Evolutionary conservation across 2,797 vertebrate species (phyloP), one percentile per base, ranked within the genome.

Genomic region (Paramormyrops hopkinsi): DNA sequence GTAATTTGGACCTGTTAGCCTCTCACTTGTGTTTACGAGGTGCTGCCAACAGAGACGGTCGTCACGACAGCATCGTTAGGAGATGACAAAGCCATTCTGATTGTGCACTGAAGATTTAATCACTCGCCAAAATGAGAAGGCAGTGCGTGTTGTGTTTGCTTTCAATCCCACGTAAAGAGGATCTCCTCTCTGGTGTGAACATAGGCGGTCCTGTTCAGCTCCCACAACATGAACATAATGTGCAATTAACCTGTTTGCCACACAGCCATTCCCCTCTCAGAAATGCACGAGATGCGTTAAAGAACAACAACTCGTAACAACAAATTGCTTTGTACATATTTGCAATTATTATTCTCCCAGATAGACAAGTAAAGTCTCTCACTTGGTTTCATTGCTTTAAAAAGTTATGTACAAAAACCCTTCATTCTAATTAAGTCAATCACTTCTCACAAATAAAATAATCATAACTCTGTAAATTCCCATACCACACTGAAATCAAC

Each of bases 111-210:
- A 92, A 90, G 89, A 89, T 86, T 87, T 92, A 91, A 93, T 92
- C 92, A 92, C 89, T 91, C 91, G 69, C 90, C 90, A 50, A 88
- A 91, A 92, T 91, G 87, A 62, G 89, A 82, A 79, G 90, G 90
- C 90, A 88, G 83, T 59, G 88, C 89, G 91, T 65, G 91, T 91
- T 89, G 91, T 91, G 89, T 91, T 92, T 93, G 90, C 92, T 91
- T 90, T 90, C 86, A 90, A 85, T 56, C 11, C 89, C 56, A 89
- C 19, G 25, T 86, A 86, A 56, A 87, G 33, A 41, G 53, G 1
- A 33, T 84, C 2, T 84, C 8, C 22, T 0, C 98, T 97, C 91
- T 98, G 98, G 62, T 92, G 95, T 90, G 95, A 98, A 95, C 93
- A 99, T 89, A 97, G 95, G 8, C 12, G 65, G 65, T 73, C 65